Percentiles rank a stretch among this genome's conserved stretches.
These are phyloP conservation scores for Psittacula echo DNA, from an alignment of 2,797 vertebrate species.

Conservation along the genomic window DNA sequence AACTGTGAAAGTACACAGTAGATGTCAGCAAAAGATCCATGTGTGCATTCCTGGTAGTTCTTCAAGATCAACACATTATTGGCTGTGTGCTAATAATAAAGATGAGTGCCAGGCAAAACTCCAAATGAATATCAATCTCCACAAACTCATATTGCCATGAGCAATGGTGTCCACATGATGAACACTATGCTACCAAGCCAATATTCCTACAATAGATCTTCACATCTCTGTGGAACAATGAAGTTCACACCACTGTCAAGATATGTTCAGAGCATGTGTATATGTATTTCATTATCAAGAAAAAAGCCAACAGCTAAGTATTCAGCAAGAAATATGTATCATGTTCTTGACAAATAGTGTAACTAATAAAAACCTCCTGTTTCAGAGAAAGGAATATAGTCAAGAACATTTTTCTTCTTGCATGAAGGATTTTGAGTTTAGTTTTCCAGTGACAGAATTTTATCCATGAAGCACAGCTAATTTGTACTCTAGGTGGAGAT, in stretches of 20 bases:
- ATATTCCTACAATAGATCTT: neutral
- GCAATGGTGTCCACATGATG: constrained; percentile 1
- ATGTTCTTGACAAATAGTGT: neutral
- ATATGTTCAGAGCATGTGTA: neutral
- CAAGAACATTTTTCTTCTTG: neutral
- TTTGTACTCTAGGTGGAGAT: constrained; percentile 51
- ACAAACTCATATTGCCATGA: neutral
- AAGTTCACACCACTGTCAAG: constrained; percentile 18
- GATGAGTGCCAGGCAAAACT: neutral
- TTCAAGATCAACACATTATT: constrained; percentile 1
- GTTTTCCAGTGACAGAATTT: neutral
- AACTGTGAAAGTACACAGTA: neutral
- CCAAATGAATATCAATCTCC: neutral
- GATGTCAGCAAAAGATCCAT: neutral
- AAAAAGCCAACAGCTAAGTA: constrained; percentile 31
- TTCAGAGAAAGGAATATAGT: constrained; percentile 12
- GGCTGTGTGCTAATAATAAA: neutral
- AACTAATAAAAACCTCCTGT: constrained; percentile 7
- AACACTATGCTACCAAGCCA: neutral
- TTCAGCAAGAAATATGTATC: neutral
- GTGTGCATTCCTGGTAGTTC: neutral
- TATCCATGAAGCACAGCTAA: neutral
- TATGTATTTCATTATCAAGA: constrained; percentile 1
- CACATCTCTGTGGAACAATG: neutral
- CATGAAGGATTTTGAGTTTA: neutral